Percentiles rank a stretch among this genome's conserved stretches.
Conservation (phyloP, 2,113 vertebrate genomes). For the rat (Rattus norvegicus) region GRCr8 NC_086039.1:79584001-79584500, state of each 20-base stretch:
- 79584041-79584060: neutral
- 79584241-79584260: neutral
- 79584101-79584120: neutral
- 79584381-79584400: neutral
- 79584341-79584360: neutral
- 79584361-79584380: neutral
- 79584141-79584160: neutral
- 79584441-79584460: neutral
- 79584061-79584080: neutral
- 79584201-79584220: neutral
- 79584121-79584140: neutral
- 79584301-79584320: neutral
- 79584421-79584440: neutral
- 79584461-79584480: neutral
- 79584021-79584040: neutral
- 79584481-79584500: neutral
- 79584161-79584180: neutral
- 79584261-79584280: neutral
- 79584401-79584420: neutral
- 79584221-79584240: neutral
- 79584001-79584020: neutral
- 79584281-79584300: neutral
- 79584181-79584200: neutral
- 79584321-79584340: neutral
- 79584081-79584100: neutral